Base-by-base conservation (phyloP, 1,140 invertebrate species). In the Dinothrombium tinctorium region DNA sequence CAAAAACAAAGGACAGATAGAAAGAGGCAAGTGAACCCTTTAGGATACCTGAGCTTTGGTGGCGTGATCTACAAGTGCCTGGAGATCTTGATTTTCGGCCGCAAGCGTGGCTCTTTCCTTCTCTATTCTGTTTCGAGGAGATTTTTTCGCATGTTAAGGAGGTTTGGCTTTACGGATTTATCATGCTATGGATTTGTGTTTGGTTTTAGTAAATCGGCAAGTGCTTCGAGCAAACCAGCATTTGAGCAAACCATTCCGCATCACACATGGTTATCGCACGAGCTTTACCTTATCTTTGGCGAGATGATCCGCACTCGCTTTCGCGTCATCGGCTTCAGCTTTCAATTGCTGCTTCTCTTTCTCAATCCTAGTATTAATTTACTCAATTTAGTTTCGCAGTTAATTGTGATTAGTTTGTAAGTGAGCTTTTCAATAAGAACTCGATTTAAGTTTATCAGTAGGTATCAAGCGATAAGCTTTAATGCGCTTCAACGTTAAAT, bases 321-420 rank as follows among this genome's bases (percentile, higher is more conserved):
- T 77, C 52, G 79, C 74, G 66, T 90, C 83, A 66, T 94, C 90
- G 57, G 87, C 67, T 65, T 95, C 87, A 58, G 74, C 74, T 62
- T 84, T 78, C 63, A 81, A 73, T 65, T 76, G 73, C 50, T 77
- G 72, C 55, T 84, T 83, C 63, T 94, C 87, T 66, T 95, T 94
- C 70, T 98, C 90, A 62, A 84, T 74, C 73, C 87, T 53, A 47
- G 28, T 29, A 19, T 22, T 32, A 32, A 14, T 17, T 12, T 7
- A 32, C 4, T 7, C 12, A 7, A 32, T 32, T 32, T 32, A 32
- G 29, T 5, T 32, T 7, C 5, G n/a, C 17, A n/a, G n/a, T n/a
- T n/a, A n/a, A n/a, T n/a, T n/a, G n/a, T n/a, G n/a, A n/a, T n/a
- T n/a, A n/a, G n/a, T n/a, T n/a, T n/a, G n/a, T n/a, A n/a, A n/a